These are phyloP conservation scores for Calephelis virginiensis DNA, from an alignment of 1,140 invertebrate species.

Conservation along the genomic window DNA sequence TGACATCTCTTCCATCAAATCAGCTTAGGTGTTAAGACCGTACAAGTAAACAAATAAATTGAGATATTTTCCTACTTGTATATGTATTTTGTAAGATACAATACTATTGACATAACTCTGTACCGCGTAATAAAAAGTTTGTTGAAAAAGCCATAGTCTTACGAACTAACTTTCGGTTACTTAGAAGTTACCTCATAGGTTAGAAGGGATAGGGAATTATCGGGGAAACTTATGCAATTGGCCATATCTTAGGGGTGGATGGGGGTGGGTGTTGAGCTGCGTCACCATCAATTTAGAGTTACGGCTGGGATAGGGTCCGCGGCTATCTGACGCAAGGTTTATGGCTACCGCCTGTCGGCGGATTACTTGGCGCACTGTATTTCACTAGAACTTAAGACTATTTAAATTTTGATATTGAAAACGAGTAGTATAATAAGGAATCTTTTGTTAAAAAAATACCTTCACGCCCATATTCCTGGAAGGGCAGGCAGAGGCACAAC, in stretches of 20 bases:
- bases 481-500: too few species aligned
- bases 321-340: conserved; percentile 1
- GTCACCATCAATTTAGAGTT: conserved; percentile 7
- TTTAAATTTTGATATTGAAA: neutral
- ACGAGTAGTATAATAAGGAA: too few species aligned
- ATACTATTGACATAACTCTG: too few species aligned
- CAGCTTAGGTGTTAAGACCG: too few species aligned
- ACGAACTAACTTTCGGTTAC: conserved; percentile 12
- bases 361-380: conserved; percentile 1
- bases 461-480: too few species aligned
- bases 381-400: neutral
- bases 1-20: too few species aligned
- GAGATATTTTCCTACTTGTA: too few species aligned
- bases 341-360: neutral
- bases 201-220: conserved; percentile 14
- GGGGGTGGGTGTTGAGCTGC: neutral
- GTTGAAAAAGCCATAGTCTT: neutral
- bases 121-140: neutral
- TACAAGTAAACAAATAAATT: too few species aligned
- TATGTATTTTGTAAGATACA: too few species aligned
- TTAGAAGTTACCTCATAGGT: conserved; percentile 13
- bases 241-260: conserved; percentile 5
- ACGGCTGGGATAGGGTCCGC: conserved; percentile 1
- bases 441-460: too few species aligned
- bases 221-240: conserved; percentile 15